Evolutionary conservation across 2,113 vertebrate species (phyloP).

Genomic region (Amia ocellicauda): DNA sequence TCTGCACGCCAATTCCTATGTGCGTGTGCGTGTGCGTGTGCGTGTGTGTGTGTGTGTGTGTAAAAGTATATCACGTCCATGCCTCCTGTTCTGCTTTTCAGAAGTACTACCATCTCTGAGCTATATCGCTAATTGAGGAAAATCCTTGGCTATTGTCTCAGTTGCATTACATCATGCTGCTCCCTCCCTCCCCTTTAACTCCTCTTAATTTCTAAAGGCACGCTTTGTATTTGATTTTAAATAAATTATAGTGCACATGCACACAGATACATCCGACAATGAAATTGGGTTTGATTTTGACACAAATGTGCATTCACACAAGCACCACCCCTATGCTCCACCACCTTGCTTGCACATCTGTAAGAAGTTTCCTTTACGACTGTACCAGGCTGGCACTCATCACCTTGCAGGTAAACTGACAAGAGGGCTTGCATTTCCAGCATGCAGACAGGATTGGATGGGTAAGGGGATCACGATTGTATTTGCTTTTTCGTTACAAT

Average conservation of each 20-base stretch:
- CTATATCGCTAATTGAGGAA: conserved; percentile 69
- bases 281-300: neutral
- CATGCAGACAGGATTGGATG: conserved; percentile 2
- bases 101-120: conserved; percentile 35
- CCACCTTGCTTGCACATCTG: conserved; percentile 21
- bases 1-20: too few relatives aligned
- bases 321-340: conserved; percentile 15
- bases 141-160: conserved; percentile 93
- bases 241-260: conserved; percentile 29
- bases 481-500: conserved; percentile 42
- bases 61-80: neutral
- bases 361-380: conserved; percentile 36
- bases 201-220: conserved; percentile 45
- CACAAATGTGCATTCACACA: neutral
- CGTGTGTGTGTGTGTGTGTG: neutral
- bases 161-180: conserved; percentile 86
- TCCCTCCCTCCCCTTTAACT: conserved; percentile 73
- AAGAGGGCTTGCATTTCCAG: conserved; percentile 4
- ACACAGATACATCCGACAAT: conserved; percentile 16
- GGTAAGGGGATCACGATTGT: conserved; percentile 36
- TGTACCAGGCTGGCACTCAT: conserved; percentile 36
- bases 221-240: conserved; percentile 33
- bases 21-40: conserved; percentile 13
- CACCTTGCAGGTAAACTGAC: conserved; percentile 54
- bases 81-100: conserved; percentile 21